Conservation (phyloP, 2,888 invertebrate genomes). For the Ichneumoninae sp. region DNA sequence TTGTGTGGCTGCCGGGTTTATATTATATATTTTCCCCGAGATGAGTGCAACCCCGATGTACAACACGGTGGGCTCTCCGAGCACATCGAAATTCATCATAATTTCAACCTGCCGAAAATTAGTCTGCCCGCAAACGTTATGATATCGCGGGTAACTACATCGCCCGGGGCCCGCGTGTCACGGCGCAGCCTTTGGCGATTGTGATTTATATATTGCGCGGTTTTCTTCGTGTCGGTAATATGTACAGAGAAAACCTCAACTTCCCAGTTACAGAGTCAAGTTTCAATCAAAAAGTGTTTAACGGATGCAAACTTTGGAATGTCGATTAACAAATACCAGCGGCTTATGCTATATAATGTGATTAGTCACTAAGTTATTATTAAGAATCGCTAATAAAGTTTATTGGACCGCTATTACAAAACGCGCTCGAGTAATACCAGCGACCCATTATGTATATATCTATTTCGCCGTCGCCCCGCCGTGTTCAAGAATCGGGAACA, state of each 20-base stretch:
- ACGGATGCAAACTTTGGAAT: too few relatives aligned
- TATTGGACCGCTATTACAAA: too few relatives aligned
- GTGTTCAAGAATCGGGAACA: too few relatives aligned
- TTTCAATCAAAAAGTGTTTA: too few relatives aligned
- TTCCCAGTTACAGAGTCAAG: not conserved
- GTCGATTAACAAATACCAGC: too few relatives aligned
- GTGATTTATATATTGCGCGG: not conserved
- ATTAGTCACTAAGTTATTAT: too few relatives aligned
- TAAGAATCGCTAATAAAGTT: too few relatives aligned
- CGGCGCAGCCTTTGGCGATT: not conserved
- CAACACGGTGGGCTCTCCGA: not conserved
- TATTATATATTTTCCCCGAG: slow-evolving; percentile 11
- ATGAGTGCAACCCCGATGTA: not conserved
- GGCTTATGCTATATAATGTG: too few relatives aligned
- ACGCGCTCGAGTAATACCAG: too few relatives aligned
- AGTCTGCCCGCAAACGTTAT: slow-evolving; percentile 15
- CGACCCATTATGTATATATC: too few relatives aligned
- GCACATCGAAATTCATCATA: not conserved
- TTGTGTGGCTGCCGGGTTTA: slow-evolving; percentile 34
- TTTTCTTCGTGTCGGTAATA: not conserved
- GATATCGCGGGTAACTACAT: not conserved
- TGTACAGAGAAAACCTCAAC: not conserved
- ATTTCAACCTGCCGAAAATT: slow-evolving; percentile 17
- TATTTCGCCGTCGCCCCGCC: too few relatives aligned
- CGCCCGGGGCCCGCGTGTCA: not conserved